phyloP scores from a whole-genome alignment of 2,113 vertebrate genomes.

The Nyctereutes procyonoides region DNA sequence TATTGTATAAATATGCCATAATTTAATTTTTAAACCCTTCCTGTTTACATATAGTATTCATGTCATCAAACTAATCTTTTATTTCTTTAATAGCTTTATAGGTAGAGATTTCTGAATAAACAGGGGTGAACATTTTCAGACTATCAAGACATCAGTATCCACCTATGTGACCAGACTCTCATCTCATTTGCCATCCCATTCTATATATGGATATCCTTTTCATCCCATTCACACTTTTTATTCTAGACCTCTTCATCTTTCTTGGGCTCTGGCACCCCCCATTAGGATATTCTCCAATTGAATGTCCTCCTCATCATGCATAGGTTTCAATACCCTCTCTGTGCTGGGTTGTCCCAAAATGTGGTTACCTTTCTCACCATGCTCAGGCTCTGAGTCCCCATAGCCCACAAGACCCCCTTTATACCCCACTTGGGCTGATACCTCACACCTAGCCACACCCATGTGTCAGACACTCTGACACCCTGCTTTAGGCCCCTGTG shows the following conservation, averaged over 20 bases:
- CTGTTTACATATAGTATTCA: background rate
- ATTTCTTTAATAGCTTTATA: background rate
- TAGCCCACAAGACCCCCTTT: background rate
- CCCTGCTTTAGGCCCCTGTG: background rate
- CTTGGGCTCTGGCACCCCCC: background rate
- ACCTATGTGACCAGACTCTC: background rate
- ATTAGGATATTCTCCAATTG: background rate
- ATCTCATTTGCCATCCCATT: background rate
- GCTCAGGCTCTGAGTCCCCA: background rate
- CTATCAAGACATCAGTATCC: background rate
- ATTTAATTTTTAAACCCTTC: slow-evolving; percentile 32
- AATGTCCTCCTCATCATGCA: background rate
- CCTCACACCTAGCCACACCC: background rate
- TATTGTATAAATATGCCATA: background rate
- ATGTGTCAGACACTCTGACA: background rate
- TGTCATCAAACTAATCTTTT: background rate
- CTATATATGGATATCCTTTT: background rate
- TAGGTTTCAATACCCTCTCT: background rate
- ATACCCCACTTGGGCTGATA: background rate
- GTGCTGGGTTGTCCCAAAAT: background rate
- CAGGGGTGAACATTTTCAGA: background rate
- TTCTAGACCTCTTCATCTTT: background rate
- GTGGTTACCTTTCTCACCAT: background rate
- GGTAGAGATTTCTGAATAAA: background rate
- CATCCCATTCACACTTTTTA: background rate